phyloP scores from a whole-genome alignment of 2,888 invertebrate species.

The Tachina lurida region DNA sequence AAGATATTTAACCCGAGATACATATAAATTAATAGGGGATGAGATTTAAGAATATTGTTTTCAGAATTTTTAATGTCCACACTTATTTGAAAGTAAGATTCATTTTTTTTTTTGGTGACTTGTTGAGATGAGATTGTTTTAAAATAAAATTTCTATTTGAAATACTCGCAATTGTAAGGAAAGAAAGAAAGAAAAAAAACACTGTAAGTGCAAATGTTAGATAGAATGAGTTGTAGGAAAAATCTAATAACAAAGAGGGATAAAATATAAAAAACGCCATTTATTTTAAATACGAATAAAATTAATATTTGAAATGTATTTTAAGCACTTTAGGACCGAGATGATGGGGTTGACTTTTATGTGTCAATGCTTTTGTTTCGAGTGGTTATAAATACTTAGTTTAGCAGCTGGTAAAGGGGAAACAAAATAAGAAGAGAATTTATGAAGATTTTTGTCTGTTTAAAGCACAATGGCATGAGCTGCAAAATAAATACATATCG shows the following conservation, averaged over 20 bases:
- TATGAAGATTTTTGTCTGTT: neutral
- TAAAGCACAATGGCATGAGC: neutral
- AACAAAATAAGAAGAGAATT: neutral
- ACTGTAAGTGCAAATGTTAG: constrained; percentile 26
- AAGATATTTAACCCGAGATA: constrained; percentile 68
- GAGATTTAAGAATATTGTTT: constrained; percentile 44
- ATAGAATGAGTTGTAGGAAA: constrained; percentile 16
- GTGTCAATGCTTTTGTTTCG: constrained; percentile 13
- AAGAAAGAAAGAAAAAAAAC: neutral
- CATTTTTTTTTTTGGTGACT: constrained; percentile 20
- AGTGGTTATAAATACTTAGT: neutral
- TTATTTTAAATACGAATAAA: constrained; percentile 29
- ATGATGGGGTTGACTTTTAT: constrained; percentile 31
- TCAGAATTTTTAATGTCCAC: constrained; percentile 60
- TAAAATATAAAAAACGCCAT: constrained; percentile 17
- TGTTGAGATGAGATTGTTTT: constrained; percentile 44
- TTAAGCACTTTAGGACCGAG: constrained; percentile 10
- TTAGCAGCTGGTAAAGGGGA: neutral
- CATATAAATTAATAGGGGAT: constrained; percentile 45
- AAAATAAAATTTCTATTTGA: constrained; percentile 34
- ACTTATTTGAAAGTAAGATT: constrained; percentile 66
- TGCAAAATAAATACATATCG: no score
- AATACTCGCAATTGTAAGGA: constrained; percentile 24
- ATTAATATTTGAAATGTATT: constrained; percentile 27
- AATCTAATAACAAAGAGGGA: neutral